These are phyloP conservation scores for Anoplius nigerrimus DNA, from an alignment of 2,888 invertebrate species.

Conservation along the genomic window DNA sequence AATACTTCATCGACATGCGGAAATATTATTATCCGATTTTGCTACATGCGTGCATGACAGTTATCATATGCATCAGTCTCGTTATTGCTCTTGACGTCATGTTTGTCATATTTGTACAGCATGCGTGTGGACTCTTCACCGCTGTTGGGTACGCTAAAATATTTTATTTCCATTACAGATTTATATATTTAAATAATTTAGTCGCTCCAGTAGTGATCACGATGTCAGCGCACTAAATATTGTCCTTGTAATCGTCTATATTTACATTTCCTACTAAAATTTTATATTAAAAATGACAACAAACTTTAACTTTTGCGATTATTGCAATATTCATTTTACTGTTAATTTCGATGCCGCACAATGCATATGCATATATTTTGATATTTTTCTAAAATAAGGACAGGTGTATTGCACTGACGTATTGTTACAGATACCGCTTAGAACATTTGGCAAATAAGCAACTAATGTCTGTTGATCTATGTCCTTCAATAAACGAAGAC, in stretches of 20 bases:
- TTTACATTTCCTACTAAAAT: too few species aligned
- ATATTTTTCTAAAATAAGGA: too few species aligned
- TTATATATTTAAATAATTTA: too few species aligned
- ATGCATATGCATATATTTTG: too few species aligned
- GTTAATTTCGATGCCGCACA: too few species aligned
- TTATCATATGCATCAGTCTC: background rate
- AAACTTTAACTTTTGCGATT: background rate
- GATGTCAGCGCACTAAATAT: too few species aligned
- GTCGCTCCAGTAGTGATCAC: background rate
- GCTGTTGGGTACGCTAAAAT: background rate
- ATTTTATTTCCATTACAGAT: too few species aligned
- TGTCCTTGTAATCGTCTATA: too few species aligned
- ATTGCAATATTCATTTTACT: background rate
- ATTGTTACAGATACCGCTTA: background rate
- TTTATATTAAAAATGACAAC: background rate
- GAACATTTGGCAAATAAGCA: background rate
- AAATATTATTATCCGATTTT: conserved; percentile 4
- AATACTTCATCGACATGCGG: background rate
- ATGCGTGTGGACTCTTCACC: conserved; percentile 7
- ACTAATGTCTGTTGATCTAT: background rate
- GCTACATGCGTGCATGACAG: background rate
- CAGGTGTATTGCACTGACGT: background rate
- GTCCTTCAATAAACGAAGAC: background rate
- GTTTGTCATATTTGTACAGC: conserved; percentile 1
- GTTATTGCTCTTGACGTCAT: background rate